Evolutionary conservation across 1,140 invertebrate species (phyloP).

Genomic region (Leptoteleia sp.): DNA sequence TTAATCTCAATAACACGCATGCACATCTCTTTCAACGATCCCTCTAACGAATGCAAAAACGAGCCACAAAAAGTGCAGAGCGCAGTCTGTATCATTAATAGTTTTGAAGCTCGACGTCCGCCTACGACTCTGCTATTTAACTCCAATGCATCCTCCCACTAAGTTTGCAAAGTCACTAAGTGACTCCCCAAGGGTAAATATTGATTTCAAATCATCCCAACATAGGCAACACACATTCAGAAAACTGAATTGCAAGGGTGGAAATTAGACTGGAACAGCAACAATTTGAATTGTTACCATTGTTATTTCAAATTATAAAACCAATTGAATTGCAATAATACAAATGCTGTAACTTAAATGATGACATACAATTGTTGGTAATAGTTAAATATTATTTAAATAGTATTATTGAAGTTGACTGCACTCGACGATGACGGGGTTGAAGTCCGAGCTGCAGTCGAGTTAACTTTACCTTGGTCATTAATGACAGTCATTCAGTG

Average conservation of each 20-base stretch:
- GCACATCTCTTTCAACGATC: slow-evolving; percentile 50
- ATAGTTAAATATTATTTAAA: no score
- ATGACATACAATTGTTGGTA: no score
- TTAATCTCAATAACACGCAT: slow-evolving; percentile 64
- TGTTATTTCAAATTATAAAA: slow-evolving; percentile 21
- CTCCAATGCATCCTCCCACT: slow-evolving; percentile 41
- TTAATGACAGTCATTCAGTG: no score
- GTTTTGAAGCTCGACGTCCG: slow-evolving; percentile 57
- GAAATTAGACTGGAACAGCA: no score
- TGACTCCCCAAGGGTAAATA: slow-evolving; percentile 67
- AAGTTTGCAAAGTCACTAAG: slow-evolving; percentile 63
- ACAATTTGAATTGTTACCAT: no score
- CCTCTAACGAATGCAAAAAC: slow-evolving; percentile 57
- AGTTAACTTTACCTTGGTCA: no score
- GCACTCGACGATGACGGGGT: no score
- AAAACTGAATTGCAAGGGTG: no score
- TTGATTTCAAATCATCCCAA: slow-evolving; percentile 75
- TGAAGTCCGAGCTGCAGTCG: no score
- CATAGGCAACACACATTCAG: slow-evolving; percentile 64
- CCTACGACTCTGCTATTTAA: slow-evolving; percentile 63
- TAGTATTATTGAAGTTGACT: no score
- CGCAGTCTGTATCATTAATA: slow-evolving; percentile 59
- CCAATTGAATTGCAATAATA: no score
- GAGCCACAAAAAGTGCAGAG: slow-evolving; percentile 40
- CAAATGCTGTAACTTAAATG: no score